These are phyloP conservation scores for Hyles lineata DNA, from an alignment of 2,888 invertebrate species.

Conservation along the genomic window DNA sequence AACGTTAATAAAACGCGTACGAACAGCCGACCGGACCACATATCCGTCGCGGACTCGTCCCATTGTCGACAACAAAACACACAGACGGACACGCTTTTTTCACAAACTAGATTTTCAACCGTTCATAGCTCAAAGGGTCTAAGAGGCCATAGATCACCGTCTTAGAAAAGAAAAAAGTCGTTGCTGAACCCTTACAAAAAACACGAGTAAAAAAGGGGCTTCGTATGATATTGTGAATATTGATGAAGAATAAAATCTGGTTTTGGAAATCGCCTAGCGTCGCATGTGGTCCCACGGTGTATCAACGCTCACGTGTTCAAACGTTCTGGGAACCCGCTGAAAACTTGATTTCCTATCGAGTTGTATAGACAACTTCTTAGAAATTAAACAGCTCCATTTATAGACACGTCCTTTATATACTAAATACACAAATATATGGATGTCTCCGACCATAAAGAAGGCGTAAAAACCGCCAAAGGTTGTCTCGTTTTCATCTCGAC, in stretches of 20 bases:
- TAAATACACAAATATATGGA: neutral
- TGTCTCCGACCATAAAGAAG: conserved; percentile 27
- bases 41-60: conserved; percentile 65
- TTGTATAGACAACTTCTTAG: conserved; percentile 4
- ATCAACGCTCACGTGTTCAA: conserved; percentile 61
- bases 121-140: conserved; percentile 68
- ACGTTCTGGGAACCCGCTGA: conserved; percentile 61
- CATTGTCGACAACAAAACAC: conserved; percentile 58
- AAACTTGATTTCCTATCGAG: conserved; percentile 59
- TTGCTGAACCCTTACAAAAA: conserved; percentile 73
- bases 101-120: conserved; percentile 77
- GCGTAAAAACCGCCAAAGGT: conserved; percentile 54
- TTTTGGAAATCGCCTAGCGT: conserved; percentile 73
- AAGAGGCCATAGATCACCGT: conserved; percentile 77
- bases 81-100: conserved; percentile 74
- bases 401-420: neutral
- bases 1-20: conserved; percentile 22
- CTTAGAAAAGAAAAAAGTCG: conserved; percentile 82
- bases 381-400: neutral
- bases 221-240: conserved; percentile 84
- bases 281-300: conserved; percentile 80
- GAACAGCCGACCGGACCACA: conserved; percentile 61
- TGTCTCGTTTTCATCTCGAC: conserved; percentile 67
- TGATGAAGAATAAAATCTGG: conserved; percentile 84
- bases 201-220: conserved; percentile 77